phyloP scores from a whole-genome alignment of 1,140 invertebrate species.

The Solen grandis region DNA sequence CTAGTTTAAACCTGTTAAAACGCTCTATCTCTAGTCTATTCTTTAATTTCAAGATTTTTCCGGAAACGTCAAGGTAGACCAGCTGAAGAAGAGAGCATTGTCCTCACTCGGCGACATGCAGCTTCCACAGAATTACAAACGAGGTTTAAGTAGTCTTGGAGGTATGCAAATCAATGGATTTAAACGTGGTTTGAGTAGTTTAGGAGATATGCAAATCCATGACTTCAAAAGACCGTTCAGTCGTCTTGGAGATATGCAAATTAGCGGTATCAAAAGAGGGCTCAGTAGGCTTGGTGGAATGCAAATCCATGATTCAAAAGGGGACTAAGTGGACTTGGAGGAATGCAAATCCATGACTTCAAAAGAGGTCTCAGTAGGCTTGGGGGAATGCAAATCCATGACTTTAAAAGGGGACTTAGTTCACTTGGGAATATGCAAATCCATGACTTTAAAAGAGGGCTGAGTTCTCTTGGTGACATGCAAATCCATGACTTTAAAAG shows the following conservation, averaged over 20 bases:
- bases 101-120: not conserved
- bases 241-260: not conserved
- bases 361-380: not conserved
- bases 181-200: not conserved
- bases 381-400: not conserved
- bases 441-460: not conserved
- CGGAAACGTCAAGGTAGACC: not conserved
- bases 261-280: not conserved
- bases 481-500: not conserved
- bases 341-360: not conserved
- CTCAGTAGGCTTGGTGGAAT: not conserved
- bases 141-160: not conserved
- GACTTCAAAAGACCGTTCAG: constrained; percentile 14
- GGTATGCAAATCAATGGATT: not conserved
- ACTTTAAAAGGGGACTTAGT: not conserved
- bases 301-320: not conserved
- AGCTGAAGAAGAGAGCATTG: not conserved
- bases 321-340: not conserved
- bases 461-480: not conserved
- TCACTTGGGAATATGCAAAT: not conserved
- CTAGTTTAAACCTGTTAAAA: not conserved
- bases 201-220: constrained; percentile 49
- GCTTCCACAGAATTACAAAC: not conserved
- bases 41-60: not conserved
- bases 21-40: not conserved